Conservation (phyloP, 2,888 invertebrate species). For the Tuta absoluta region DNA sequence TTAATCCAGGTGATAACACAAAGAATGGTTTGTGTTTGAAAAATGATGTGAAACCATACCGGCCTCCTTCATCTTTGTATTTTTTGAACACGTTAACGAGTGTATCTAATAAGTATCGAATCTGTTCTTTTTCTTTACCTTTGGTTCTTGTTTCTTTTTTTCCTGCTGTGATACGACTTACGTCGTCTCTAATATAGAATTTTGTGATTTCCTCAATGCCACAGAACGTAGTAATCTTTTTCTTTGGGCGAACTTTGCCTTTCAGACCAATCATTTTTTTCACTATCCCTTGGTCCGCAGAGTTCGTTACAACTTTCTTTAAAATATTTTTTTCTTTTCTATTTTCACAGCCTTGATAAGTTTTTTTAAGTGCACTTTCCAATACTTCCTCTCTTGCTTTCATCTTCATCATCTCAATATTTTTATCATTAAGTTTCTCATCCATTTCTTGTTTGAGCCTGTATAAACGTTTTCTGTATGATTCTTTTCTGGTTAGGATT, state of each 20-base stretch:
- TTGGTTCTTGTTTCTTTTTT: background rate
- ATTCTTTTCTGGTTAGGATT: too few species aligned
- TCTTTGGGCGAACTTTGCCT: constrained; percentile 1
- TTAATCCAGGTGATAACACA: background rate
- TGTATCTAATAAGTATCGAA: background rate
- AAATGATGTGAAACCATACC: background rate
- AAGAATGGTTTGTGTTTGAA: background rate
- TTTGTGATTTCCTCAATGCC: background rate
- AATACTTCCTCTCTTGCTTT: too few species aligned
- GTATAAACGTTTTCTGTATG: too few species aligned
- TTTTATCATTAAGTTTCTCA: too few species aligned
- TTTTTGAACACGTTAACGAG: background rate
- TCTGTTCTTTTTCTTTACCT: background rate
- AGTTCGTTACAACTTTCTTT: too few species aligned
- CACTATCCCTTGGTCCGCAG: too few species aligned
- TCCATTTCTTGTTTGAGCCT: too few species aligned
- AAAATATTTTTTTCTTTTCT: too few species aligned
- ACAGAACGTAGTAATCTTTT: background rate
- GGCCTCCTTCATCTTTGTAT: background rate
- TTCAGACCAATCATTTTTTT: too few species aligned
- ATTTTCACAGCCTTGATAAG: too few species aligned
- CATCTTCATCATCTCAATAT: too few species aligned
- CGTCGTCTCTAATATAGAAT: background rate
- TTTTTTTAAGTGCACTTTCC: too few species aligned
- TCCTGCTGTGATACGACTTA: background rate